These are phyloP conservation scores for Otus scops DNA, from an alignment of 2,797 vertebrate genomes.

Conservation along the genomic window DNA sequence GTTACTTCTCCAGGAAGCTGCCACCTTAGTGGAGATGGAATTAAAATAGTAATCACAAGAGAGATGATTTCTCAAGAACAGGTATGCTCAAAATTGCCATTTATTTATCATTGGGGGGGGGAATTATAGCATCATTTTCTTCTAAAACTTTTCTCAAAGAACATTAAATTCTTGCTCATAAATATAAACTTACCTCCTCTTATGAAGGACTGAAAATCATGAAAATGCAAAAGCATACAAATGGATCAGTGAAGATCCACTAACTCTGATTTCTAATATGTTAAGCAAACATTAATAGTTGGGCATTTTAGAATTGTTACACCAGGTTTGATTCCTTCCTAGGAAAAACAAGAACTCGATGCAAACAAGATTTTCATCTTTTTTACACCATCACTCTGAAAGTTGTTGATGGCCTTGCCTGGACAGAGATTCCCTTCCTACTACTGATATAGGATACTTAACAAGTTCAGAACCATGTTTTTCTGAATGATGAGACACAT, in stretches of 20 bases:
- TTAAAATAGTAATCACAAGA: not conserved
- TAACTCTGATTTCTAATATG: not conserved
- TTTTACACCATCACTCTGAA: not conserved
- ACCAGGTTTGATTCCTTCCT: not conserved
- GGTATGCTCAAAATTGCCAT: not conserved
- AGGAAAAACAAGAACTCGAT: not conserved
- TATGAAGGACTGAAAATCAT: not conserved
- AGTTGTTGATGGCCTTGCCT: not conserved
- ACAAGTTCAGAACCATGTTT: not conserved
- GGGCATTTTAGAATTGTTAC: not conserved
- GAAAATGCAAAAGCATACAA: not conserved
- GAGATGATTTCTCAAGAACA: not conserved
- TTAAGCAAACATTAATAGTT: not conserved
- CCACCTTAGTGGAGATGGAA: not conserved
- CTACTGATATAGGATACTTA: not conserved
- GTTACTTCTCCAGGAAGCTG: not conserved
- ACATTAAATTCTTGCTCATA: not conserved
- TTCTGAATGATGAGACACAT: not conserved
- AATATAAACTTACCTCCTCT: not conserved
- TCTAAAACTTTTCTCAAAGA: not conserved
- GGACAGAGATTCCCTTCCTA: not conserved
- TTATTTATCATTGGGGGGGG: not conserved
- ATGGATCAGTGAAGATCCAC: not conserved
- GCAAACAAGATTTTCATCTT: not conserved
- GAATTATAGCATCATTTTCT: not conserved